phyloP scores from a whole-genome alignment of 2,113 vertebrate genomes.

The Rhynchopsitta pachyrhyncha region DNA sequence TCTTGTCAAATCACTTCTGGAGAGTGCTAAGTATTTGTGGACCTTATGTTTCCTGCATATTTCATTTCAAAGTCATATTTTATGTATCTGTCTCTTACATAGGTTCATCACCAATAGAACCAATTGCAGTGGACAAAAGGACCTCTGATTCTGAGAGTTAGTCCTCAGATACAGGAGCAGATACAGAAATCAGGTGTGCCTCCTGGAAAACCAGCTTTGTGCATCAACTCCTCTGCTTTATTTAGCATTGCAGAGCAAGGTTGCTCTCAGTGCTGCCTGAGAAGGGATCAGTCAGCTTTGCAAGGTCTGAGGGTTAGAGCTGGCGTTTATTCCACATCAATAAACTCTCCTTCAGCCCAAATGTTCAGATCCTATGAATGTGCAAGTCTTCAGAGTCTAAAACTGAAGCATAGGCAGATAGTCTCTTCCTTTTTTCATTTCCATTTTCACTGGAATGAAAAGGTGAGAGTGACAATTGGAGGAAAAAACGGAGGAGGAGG shows the following conservation, averaged over 20 bases:
- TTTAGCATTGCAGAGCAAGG: not conserved
- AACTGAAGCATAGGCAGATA: not conserved
- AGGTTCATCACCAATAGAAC: not conserved
- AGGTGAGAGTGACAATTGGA: not conserved
- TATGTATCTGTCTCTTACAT: not conserved
- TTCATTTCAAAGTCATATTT: not conserved
- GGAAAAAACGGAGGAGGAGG: not conserved
- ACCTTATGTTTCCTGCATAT: not conserved
- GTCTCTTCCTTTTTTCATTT: not conserved
- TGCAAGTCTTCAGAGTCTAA: not conserved
- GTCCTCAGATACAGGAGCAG: not conserved
- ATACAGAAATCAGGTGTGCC: not conserved
- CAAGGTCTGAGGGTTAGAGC: not conserved
- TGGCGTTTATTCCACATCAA: not conserved
- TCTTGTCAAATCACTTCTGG: slow-evolving; percentile 18
- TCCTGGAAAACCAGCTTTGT: not conserved
- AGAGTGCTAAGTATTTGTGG: slow-evolving; percentile 13
- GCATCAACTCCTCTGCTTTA: accelerated
- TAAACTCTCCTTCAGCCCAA: not conserved
- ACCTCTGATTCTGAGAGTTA: not conserved
- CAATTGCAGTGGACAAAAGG: not conserved
- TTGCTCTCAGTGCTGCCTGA: not conserved
- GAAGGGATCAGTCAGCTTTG: not conserved
- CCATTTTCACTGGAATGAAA: not conserved
- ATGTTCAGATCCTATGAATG: not conserved